These are phyloP conservation scores for Crotalus tigris DNA, from an alignment of 2,113 vertebrate genomes.

Conservation along the genomic window DNA sequence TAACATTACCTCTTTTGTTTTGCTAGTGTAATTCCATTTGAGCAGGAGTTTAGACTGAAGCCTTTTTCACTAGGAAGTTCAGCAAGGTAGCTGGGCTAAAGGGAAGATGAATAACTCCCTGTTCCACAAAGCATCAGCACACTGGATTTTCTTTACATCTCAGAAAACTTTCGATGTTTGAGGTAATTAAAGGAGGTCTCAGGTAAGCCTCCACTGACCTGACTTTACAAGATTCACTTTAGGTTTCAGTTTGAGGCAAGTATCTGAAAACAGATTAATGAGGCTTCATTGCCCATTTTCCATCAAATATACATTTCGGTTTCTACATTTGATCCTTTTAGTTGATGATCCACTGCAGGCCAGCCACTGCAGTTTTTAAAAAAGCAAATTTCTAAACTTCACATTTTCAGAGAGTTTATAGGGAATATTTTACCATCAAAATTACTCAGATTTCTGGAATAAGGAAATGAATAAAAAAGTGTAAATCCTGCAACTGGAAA, in stretches of 20 bases:
- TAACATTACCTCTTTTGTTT: neutral
- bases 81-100: conserved; percentile 5
- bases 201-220: neutral
- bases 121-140: conserved; percentile 1
- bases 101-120: conserved; percentile 18
- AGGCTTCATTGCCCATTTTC: neutral
- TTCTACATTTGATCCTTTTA: neutral
- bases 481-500: neutral
- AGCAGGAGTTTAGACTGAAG: conserved; percentile 9
- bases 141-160: conserved; percentile 15
- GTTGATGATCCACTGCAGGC: neutral
- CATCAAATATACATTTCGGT: neutral
- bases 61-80: conserved; percentile 9
- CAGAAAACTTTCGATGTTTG: neutral
- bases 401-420: neutral
- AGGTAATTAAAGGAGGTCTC: neutral
- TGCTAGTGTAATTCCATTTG: conserved; percentile 24
- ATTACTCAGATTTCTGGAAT: neutral
- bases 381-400: neutral
- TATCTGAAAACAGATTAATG: neutral
- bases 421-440: neutral
- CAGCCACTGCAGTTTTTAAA: neutral
- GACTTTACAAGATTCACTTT: neutral
- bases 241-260: neutral
- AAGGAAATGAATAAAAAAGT: neutral